Percentiles rank a stretch among this genome's conserved stretches.
phyloP scores from a whole-genome alignment of 2,888 invertebrate genomes.

The Meta bourneti region DNA sequence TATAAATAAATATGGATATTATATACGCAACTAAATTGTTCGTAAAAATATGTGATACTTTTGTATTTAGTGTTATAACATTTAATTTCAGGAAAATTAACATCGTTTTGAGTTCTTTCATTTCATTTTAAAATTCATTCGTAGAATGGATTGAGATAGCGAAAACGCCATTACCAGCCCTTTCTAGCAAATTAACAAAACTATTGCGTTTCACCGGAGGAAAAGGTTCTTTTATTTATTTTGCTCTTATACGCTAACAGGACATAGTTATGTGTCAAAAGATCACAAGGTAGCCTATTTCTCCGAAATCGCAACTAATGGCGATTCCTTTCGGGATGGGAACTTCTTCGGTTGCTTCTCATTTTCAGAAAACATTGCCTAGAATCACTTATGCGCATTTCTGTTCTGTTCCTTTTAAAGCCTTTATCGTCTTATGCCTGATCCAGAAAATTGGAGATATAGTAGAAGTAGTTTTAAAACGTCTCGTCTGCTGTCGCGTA shows the following conservation, averaged over 20 bases:
- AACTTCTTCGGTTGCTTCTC: not conserved
- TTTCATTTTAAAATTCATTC: too few relatives aligned
- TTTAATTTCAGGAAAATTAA: too few relatives aligned
- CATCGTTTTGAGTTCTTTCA: too few relatives aligned
- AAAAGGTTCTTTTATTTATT: conserved; percentile 4
- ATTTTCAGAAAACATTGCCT: not conserved
- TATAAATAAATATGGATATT: too few relatives aligned
- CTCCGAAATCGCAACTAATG: not conserved
- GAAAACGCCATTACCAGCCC: not conserved
- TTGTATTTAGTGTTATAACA: too few relatives aligned
- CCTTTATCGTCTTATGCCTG: conserved; percentile 33
- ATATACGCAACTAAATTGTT: too few relatives aligned
- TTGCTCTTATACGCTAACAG: not conserved
- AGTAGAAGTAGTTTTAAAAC: conserved; percentile 50
- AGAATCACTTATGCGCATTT: not conserved
- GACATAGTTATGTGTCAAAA: not conserved
- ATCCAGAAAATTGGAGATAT: conserved; percentile 53
- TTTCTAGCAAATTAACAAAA: not conserved
- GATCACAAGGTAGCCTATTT: not conserved
- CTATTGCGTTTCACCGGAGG: not conserved
- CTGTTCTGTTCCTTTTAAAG: not conserved
- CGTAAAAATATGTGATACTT: too few relatives aligned
- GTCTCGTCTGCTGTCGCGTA: conserved; percentile 67
- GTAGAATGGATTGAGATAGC: too few relatives aligned
- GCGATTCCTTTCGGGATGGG: not conserved